Evolutionary conservation across 2,888 invertebrate genomes (phyloP).

Genomic region (Rotaria macrura): DNA sequence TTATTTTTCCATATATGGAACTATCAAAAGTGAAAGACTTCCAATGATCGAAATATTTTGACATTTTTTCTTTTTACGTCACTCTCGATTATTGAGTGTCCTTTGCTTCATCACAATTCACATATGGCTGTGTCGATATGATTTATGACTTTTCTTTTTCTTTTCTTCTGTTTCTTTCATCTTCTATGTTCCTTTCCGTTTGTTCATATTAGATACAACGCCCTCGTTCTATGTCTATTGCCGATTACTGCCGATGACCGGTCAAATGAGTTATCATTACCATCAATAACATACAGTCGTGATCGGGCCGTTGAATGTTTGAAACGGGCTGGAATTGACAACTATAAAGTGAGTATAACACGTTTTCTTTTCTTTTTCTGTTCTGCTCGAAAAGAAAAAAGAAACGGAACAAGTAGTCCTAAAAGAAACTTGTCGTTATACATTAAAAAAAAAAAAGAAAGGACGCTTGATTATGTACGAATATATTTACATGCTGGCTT

Average conservation of each 20-base stretch:
- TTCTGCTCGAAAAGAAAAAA: conserved; percentile 15
- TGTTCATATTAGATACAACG: not conserved
- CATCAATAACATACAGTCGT: not conserved
- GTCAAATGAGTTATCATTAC: not conserved
- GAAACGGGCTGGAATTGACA: not conserved
- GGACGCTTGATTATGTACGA: not conserved
- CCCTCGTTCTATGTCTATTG: not conserved
- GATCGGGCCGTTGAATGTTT: not conserved
- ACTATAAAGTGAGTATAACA: not conserved
- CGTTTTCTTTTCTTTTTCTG: not conserved
- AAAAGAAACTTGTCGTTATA: conserved; percentile 9
- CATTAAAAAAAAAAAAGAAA: not conserved
- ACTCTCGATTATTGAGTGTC: not conserved
- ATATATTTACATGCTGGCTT: not conserved
- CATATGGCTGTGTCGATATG: not conserved
- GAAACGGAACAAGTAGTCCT: conserved; percentile 25
- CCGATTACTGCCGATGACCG: not conserved
- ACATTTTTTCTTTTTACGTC: not conserved
- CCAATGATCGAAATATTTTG: not conserved
- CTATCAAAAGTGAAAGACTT: not conserved
- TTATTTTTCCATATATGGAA: not conserved
- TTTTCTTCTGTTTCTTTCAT: not conserved
- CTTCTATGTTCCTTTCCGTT: not conserved
- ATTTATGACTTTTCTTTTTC: not conserved
- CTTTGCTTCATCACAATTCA: not conserved